These are phyloP conservation scores for Takifugu ocellatus DNA, from an alignment of 2,797 vertebrate genomes.

Conservation along the genomic window DNA sequence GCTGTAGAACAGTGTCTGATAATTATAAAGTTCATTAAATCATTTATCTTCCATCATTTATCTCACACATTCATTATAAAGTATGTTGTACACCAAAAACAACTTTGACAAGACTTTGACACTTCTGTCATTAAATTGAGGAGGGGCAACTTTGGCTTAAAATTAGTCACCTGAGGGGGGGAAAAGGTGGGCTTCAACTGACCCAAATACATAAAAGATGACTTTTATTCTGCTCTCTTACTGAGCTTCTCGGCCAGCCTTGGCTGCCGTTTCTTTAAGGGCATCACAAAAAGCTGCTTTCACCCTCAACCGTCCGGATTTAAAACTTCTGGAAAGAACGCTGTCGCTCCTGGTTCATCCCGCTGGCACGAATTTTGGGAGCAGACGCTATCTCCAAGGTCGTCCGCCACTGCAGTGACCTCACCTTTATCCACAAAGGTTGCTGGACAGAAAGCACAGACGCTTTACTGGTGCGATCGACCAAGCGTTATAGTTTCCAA, in stretches of 20 bases:
- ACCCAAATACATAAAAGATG: no score
- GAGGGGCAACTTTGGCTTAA: neutral
- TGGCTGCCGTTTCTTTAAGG: conserved; percentile 24
- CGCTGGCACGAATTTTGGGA: accelerated
- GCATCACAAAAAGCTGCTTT: conserved; percentile 60
- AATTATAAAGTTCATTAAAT: no score
- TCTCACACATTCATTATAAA: no score
- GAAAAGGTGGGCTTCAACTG: conserved; percentile 6
- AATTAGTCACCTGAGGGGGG: conserved; percentile 20
- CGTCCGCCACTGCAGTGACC: conserved; percentile 31
- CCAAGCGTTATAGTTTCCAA: no score
- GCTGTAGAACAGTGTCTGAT: no score
- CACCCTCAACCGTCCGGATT: conserved; percentile 2
- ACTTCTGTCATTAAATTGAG: neutral
- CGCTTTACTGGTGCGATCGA: neutral
- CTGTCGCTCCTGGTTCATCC: neutral
- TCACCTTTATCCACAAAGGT: conserved; percentile 36
- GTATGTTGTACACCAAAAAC: no score
- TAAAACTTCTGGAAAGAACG: neutral
- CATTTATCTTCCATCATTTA: no score
- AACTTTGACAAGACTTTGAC: no score
- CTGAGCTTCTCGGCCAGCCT: conserved; percentile 7
- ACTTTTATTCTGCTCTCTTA: conserved; percentile 19
- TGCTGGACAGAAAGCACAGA: conserved; percentile 25
- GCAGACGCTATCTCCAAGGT: conserved; percentile 43